Evolutionary conservation across 2,113 vertebrate genomes (phyloP).

Genomic region (Eptatretus burgeri): DNA sequence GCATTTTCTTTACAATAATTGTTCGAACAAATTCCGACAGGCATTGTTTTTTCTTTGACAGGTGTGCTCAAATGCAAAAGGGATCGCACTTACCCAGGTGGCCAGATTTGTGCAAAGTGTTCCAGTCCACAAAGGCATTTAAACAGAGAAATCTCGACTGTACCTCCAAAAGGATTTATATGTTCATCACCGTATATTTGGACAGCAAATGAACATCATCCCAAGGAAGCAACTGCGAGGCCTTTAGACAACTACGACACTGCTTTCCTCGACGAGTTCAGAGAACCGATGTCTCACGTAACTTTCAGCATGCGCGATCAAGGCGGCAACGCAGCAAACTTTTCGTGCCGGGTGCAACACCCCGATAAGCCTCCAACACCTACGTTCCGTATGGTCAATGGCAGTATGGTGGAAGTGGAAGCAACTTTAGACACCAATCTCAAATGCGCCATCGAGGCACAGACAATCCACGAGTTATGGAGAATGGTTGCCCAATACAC

Average conservation of each 20-base stretch:
- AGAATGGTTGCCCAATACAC: conserved; percentile 64
- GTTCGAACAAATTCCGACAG: too few species aligned
- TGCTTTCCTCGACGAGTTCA: conserved; percentile 15
- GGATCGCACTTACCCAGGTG: conserved; percentile 30
- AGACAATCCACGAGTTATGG: conserved; percentile 44
- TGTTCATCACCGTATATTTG: conserved; percentile 31
- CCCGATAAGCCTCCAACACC: conserved; percentile 13
- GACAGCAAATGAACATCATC: conserved; percentile 16
- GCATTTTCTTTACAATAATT: too few species aligned
- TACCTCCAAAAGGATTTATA: conserved; percentile 16
- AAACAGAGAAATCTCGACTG: conserved; percentile 19
- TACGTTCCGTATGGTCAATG: conserved; percentile 26
- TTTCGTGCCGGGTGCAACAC: conserved; percentile 24
- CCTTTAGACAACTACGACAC: conserved; percentile 15
- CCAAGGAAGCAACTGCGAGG: conserved; percentile 6
- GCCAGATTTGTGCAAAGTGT: conserved; percentile 39
- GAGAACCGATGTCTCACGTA: conserved; percentile 22
- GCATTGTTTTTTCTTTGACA: conserved; percentile 12
- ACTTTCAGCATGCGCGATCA: conserved; percentile 42
- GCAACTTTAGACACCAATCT: conserved; percentile 31
- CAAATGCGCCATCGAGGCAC: conserved; percentile 32
- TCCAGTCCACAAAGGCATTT: conserved; percentile 21
- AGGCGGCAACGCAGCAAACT: conserved; percentile 33
- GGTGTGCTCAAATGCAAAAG: conserved; percentile 67
- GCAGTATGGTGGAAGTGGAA: conserved; percentile 16